phyloP scores from a whole-genome alignment of 2,113 vertebrate species.

The Oncorhynchus nerka region DNA sequence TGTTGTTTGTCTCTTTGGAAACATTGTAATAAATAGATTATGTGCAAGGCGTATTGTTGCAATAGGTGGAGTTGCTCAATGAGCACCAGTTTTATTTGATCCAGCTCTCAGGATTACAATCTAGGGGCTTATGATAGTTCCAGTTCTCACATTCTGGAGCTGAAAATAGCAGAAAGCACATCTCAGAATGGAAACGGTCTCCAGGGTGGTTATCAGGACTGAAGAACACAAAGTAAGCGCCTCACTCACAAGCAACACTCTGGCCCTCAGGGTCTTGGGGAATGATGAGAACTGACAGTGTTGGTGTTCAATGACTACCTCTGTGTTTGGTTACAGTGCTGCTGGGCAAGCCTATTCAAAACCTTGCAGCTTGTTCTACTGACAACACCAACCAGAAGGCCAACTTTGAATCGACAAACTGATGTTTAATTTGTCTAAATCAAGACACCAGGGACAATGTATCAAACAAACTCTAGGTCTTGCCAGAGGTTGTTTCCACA shows the following conservation, averaged over 20 bases:
- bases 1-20: slow-evolving; percentile 36
- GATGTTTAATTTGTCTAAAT: slow-evolving; percentile 52
- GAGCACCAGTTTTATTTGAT: slow-evolving; percentile 59
- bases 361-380: slow-evolving; percentile 34
- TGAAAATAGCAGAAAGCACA: slow-evolving; percentile 65
- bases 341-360: slow-evolving; percentile 39
- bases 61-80: slow-evolving; percentile 54
- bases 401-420: slow-evolving; percentile 33
- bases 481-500: slow-evolving; percentile 36
- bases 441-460: slow-evolving; percentile 47
- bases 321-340: slow-evolving; percentile 57
- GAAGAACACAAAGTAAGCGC: slow-evolving; percentile 68
- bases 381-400: slow-evolving; percentile 54
- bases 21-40: slow-evolving; percentile 60
- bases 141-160: slow-evolving; percentile 50
- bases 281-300: slow-evolving; percentile 71
- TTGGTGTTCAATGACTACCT: slow-evolving; percentile 63
- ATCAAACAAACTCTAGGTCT: slow-evolving; percentile 12
- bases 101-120: slow-evolving; percentile 67
- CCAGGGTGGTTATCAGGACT: slow-evolving; percentile 70
- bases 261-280: slow-evolving; percentile 58
- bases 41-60: slow-evolving; percentile 52
- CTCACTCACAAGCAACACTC: slow-evolving; percentile 65
- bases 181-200: slow-evolving; percentile 66
- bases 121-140: slow-evolving; percentile 64